Evolutionary conservation across 2,797 vertebrate genomes (phyloP), one percentile per base, ranked within the genome.

Genomic region (Vipera ursinii): DNA sequence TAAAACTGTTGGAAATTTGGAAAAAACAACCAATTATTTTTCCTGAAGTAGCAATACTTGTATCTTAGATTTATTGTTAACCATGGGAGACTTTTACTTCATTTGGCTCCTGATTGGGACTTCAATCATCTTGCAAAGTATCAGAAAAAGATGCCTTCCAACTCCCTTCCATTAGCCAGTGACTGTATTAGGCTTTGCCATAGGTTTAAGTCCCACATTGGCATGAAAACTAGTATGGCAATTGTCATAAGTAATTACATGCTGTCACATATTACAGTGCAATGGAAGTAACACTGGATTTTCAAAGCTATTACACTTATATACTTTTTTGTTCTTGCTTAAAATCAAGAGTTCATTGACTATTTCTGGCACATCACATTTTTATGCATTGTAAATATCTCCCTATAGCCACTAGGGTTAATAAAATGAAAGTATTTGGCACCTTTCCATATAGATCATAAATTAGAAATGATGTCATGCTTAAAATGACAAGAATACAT

Each of bases 401-500:
- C 44, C 20, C 73, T 82, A 24, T 48, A 48, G 73, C 22, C 44
- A 12, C 38, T 82, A 82, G 20, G 38, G 9, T 24, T 48, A 82
- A 48, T 24, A 82, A 91, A 55, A 89, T 53, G 44, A 44, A 0
- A 88, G 4, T 73, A 60, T 86, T 78, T 91, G 20, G 56, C n/a
- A 87, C 8, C 15, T 93, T 38, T 73, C 48, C n/a, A 32, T 24
- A 89, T 82, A 60, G 51, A 53, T 59, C 4, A 82, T 28, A 60
- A 48, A 10, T 86, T 57, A 86, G 78, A 55, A 92, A 69, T 48
- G 55, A 90, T 59, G 20, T 56, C 28, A 28, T 60, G 61, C 12
- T 87, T 56, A 88, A 85, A 89, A 89, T 48, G n/a, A 86, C 63
- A 60, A 91, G 85, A 94, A 82, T 17, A 32, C 15, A 86, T 51